Percentiles rank a stretch among this genome's conserved stretches.
Evolutionary conservation across 2,797 vertebrate genomes (phyloP).

Genomic region (Peromyscus eremicus): DNA sequence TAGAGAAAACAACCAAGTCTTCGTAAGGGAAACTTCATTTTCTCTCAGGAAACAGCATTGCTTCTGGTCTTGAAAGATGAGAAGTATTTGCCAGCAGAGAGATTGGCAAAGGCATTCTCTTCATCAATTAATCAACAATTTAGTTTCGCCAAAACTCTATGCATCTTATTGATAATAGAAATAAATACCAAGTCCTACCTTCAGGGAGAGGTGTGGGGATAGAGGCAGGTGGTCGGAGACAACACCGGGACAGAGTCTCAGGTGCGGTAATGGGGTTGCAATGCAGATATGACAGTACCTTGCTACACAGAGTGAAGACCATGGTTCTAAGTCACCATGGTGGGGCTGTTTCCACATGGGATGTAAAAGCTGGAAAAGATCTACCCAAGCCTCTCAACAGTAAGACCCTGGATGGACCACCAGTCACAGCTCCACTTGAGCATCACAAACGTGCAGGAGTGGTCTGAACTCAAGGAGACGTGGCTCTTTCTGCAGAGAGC

Average conservation of each 20-base stretch:
- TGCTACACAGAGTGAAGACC: conserved; percentile 21
- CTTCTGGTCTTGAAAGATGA: conserved; percentile 60
- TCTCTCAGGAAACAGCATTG: conserved; percentile 34
- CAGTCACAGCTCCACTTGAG: background rate
- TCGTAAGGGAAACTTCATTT: conserved; percentile 32
- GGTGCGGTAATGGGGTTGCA: background rate
- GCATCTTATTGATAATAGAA: conserved; percentile 32
- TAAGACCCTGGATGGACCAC: background rate
- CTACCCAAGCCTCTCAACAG: conserved; percentile 7
- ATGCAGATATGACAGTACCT: conserved; percentile 14
- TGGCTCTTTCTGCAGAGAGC: background rate
- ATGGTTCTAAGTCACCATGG: background rate
- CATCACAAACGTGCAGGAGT: background rate
- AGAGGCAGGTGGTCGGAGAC: background rate
- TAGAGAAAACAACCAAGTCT: background rate
- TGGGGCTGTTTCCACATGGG: background rate
- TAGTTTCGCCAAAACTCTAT: background rate
- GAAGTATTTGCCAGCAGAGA: background rate
- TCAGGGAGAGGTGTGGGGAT: background rate
- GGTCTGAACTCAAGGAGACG: conserved; percentile 34
- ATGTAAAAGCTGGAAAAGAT: background rate
- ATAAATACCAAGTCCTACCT: background rate
- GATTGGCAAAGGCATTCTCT: conserved; percentile 23
- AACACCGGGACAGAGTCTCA: background rate
- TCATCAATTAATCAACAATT: conserved; percentile 57